Conservation (phyloP, 2,888 invertebrate genomes). For the Hemaris fuciformis region DNA sequence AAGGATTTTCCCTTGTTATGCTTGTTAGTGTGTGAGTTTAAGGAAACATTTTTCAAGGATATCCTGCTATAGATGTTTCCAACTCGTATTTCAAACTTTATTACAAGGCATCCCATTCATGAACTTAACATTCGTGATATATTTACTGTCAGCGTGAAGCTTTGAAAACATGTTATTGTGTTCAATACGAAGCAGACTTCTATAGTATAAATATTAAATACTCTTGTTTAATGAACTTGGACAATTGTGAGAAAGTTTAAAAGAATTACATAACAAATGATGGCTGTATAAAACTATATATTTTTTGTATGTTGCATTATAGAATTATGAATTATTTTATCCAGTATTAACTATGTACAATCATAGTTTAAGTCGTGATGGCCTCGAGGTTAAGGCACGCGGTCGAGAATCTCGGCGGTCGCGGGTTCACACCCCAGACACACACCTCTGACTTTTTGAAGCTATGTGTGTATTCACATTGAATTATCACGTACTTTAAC, state of each 20-base stretch:
- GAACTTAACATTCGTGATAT: background rate
- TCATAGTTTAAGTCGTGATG: too few species aligned
- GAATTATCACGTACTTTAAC: too few species aligned
- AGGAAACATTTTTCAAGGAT: background rate
- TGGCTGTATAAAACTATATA: too few species aligned
- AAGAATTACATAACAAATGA: too few species aligned
- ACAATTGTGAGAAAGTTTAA: background rate
- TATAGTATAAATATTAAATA: background rate
- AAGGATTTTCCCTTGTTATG: background rate
- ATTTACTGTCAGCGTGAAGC: background rate
- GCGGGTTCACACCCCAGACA: too few species aligned
- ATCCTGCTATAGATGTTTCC: constrained; percentile 8
- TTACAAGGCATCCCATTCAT: background rate
- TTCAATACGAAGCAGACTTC: background rate
- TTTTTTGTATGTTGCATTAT: too few species aligned
- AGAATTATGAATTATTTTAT: too few species aligned
- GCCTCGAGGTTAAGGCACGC: too few species aligned
- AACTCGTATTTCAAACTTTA: constrained; percentile 24
- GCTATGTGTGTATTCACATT: too few species aligned
- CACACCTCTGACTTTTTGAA: too few species aligned
- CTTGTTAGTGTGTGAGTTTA: constrained; percentile 17
- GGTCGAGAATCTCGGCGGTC: too few species aligned
- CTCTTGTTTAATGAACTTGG: background rate
- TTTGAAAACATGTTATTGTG: background rate
- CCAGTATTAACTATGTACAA: too few species aligned